Evolutionary conservation across 1,140 invertebrate species (phyloP), one percentile per base, ranked within the genome.

Genomic region (Brachionus manjavacas): DNA sequence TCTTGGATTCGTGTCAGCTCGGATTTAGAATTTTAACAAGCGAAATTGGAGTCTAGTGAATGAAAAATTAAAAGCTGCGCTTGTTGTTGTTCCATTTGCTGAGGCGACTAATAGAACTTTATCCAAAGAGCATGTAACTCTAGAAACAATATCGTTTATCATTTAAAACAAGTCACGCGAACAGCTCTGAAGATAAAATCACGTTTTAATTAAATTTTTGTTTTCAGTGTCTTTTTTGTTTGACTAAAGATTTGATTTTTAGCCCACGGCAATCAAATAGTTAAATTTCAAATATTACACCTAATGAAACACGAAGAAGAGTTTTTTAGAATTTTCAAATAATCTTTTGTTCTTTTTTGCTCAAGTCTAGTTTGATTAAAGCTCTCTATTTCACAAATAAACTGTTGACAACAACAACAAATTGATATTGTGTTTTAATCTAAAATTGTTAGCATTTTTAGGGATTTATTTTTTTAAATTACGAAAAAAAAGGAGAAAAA

Each of bases 131-230:
- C 68, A 72, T 72, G 68, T 72, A 72, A 72, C 35, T 68, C 25
- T 66, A 66, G 60, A 66, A 66, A 31, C 31, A 52, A 28, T 70
- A 70, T 70, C 66, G 31, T 70, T 70, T 35, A 70, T 31, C 25
- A 31, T 28, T 68, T 41, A 16, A 20, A n/a, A 28, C 68, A 41
- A 72, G 68, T 72, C 68, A 72, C 68, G 72, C 43, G 49, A 76
- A 76, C 46, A 23, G 28, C 31, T 11, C 41, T 46, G 31, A 14
- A 25, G 41, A 25, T 46, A 76, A 76, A 49, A 76, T 76, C 72
- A 76, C 72, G 72, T 76, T 76, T 76, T 76, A 76, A 49, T 76
- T 25, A 76, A 72, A 72, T 72, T 72, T 72, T 72, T 72, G 12
- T 72, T 39, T 72, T 72, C 41, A 72, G 11, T 72, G 35, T 72